Conservation (phyloP, 2,888 invertebrate species). For the Drosophila mulleri region DNA sequence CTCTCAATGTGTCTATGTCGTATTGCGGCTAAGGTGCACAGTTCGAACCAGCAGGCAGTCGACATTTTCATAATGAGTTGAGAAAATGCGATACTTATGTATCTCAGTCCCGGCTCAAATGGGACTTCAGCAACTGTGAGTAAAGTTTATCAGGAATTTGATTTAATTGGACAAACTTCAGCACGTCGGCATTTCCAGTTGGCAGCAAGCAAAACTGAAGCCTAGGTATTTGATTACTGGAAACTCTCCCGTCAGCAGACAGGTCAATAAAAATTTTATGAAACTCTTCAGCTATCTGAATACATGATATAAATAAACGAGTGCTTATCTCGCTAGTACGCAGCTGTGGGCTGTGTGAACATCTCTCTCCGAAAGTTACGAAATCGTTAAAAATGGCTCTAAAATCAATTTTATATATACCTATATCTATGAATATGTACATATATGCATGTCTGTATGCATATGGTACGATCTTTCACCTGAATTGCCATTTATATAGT, state of each 20-base stretch:
- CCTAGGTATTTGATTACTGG: not conserved
- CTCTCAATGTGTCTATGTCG: not conserved
- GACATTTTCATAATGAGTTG: slow-evolving; percentile 52
- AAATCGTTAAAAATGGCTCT: not conserved
- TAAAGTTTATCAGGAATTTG: slow-evolving; percentile 28
- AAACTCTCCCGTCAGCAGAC: not conserved
- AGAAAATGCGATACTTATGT: slow-evolving; percentile 22
- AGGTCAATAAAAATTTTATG: not conserved
- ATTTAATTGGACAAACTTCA: slow-evolving; percentile 29
- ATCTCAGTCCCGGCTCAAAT: slow-evolving; percentile 3
- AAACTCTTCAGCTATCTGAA: too few relatives aligned
- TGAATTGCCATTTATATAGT: not conserved
- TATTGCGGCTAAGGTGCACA: slow-evolving; percentile 32
- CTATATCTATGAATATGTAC: not conserved
- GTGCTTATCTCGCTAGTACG: too few relatives aligned
- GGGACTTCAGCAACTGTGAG: slow-evolving; percentile 7
- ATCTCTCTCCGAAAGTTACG: not conserved
- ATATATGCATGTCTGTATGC: not conserved
- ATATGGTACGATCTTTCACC: not conserved
- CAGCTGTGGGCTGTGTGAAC: not conserved
- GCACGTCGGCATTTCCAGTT: slow-evolving; percentile 1
- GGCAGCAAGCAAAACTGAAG: not conserved
- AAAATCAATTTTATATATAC: not conserved
- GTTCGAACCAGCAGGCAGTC: slow-evolving; percentile 20
- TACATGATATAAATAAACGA: not conserved